A percentile compares a stretch with the other conserved stretches of the same genome.
These are phyloP conservation scores for Characodon lateralis DNA, from an alignment of 2,797 vertebrate species.

Conservation along the genomic window DNA sequence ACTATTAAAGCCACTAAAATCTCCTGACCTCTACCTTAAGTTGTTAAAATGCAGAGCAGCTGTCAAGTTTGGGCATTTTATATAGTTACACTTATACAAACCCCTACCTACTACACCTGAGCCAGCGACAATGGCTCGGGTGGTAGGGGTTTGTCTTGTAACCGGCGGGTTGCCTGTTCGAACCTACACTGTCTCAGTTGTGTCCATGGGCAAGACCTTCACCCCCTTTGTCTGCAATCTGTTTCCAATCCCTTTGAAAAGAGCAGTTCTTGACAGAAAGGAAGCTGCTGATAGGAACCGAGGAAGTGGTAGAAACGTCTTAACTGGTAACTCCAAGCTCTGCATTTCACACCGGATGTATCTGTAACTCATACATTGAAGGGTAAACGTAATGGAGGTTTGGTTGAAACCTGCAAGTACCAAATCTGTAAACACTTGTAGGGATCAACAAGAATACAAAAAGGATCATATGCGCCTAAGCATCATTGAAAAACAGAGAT, in stretches of 20 bases:
- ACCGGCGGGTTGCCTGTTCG: no score
- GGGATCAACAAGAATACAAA: neutral
- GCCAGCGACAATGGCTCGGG: no score
- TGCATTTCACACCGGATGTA: neutral
- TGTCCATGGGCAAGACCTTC: no score
- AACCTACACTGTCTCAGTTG: no score
- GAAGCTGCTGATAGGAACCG: slow-evolving; percentile 49
- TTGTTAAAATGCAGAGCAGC: neutral
- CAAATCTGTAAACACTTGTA: neutral
- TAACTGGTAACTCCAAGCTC: neutral
- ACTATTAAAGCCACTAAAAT: neutral
- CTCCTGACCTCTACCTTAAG: neutral
- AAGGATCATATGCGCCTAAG: neutral
- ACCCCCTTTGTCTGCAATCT: neutral
- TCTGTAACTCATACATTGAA: neutral
- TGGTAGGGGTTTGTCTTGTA: no score
- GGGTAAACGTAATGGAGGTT: neutral
- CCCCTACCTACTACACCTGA: no score
- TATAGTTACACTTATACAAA: neutral
- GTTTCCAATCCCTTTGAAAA: slow-evolving; percentile 19
- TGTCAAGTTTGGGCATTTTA: neutral
- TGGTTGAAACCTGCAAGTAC: neutral
- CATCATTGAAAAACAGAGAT: no score
- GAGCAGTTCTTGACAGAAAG: slow-evolving; percentile 28
- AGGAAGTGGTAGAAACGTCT: slow-evolving; percentile 48